These are phyloP conservation scores for Buathra laborator DNA, from an alignment of 2,888 invertebrate genomes.

Conservation along the genomic window DNA sequence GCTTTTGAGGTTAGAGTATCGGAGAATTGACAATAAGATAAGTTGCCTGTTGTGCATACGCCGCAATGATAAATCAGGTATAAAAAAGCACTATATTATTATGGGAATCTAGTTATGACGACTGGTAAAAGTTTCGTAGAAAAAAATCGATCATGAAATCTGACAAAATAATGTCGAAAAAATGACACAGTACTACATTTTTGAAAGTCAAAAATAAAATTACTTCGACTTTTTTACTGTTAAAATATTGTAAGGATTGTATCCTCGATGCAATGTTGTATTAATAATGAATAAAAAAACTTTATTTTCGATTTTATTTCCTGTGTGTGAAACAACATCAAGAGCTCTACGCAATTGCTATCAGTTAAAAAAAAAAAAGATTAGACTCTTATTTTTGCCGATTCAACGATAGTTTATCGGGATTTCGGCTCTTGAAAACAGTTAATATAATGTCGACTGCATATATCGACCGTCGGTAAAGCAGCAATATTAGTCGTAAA, in stretches of 20 bases:
- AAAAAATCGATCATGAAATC: neutral
- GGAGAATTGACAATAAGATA: neutral
- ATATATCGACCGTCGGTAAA: neutral
- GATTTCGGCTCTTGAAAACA: neutral
- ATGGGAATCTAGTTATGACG: neutral
- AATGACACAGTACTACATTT: too few species aligned
- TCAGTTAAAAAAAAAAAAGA: neutral
- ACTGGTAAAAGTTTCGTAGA: neutral
- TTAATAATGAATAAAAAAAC: too few species aligned
- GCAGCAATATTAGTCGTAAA: neutral
- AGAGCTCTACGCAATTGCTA: too few species aligned
- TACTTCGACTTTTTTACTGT: too few species aligned
- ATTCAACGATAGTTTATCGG: neutral
- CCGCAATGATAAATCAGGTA: neutral
- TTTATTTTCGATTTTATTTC: too few species aligned
- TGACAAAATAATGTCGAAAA: neutral
- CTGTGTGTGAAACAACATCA: too few species aligned
- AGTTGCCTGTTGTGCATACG: neutral
- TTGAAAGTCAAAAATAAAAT: too few species aligned
- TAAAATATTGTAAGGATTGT: too few species aligned
- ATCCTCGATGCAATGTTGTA: too few species aligned
- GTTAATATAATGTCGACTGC: neutral
- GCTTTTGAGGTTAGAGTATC: slow-evolving; percentile 49
- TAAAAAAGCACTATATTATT: neutral
- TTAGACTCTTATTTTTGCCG: neutral